Base-by-base conservation (phyloP, 2,113 vertebrate species). In the Hiodon tergisus region DNA sequence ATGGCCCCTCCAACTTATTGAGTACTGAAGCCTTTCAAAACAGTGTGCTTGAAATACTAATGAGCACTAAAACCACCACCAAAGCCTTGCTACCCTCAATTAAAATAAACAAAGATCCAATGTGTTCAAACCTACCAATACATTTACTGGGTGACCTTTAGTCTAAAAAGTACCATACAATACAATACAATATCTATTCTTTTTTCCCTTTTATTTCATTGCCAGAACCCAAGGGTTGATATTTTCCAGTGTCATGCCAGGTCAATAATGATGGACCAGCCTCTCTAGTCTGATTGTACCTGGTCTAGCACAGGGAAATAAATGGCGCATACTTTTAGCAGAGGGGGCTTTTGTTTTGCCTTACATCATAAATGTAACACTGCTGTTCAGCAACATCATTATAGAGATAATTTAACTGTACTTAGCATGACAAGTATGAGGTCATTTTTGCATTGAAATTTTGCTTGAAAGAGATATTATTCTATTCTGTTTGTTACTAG, bases 1-100 rank as follows among this genome's bases (percentile, higher is more conserved):
- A 54, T 79, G 78, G 80, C 78, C 72, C 77, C 79, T 79, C 76
- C 78, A 84, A 77, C 81, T 85, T 81, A 71, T 79, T 85, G 76
- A 76, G 77, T 72, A 72, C 81, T 65, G 62, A 78, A 72, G 75
- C 78, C 71, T 83, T 58, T 69, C 71, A 58, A 53, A 83, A 79
- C 75, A 68, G 74, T 76, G 85, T 83, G 83, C 60, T 76, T 70
- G 74, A 86, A 81, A 86, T 85, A 81, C 82, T 86, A 84, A 86
- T 85, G 80, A 85, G 78, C 53, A 31, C 57, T 66, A 66, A 70
- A 78, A 70, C 52, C 10, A 70, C 66, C 63, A 46, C 55, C 9
- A 58, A 77, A 78, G 77, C 71, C 77, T 74, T 73, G 70, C 80
- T 76, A 48, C 76, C 74, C 77, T 83, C 80, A 83, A 80, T 85